A percentile compares a stretch with the other conserved stretches of the same genome.
Conservation (phyloP, 2,113 vertebrate genomes). For the Hyaena hyaena region DNA sequence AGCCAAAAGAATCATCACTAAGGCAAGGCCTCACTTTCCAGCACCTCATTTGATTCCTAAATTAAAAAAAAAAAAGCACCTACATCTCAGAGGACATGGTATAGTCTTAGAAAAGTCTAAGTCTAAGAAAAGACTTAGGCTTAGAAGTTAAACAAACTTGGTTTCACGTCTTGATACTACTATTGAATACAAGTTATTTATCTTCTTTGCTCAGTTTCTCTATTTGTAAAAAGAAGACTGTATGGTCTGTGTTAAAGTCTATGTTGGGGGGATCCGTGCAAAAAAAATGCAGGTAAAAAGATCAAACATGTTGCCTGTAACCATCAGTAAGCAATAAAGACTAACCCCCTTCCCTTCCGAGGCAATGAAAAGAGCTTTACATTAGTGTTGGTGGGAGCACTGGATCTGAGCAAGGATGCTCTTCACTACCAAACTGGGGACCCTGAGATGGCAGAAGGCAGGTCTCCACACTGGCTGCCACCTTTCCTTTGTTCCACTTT, state of each 20-base stretch:
- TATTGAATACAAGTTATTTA: neutral
- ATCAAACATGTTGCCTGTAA: neutral
- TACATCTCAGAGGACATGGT: neutral
- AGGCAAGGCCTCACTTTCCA: constrained; percentile 11
- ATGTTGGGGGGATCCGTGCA: neutral
- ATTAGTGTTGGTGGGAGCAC: neutral
- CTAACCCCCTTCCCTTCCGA: neutral
- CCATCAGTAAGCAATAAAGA: neutral
- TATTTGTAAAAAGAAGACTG: neutral
- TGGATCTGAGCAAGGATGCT: neutral
- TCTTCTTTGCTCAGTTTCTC: neutral
- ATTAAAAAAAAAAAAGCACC: neutral
- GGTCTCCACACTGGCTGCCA: neutral
- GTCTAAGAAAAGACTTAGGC: neutral
- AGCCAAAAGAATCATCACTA: neutral
- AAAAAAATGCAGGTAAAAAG: neutral
- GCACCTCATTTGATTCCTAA: constrained; percentile 20
- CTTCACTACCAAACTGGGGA: neutral
- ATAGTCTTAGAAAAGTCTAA: neutral
- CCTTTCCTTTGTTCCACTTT: neutral
- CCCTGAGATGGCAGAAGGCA: neutral
- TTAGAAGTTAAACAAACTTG: neutral
- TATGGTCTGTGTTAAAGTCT: neutral
- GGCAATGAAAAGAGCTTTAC: neutral
- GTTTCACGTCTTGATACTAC: neutral